These are phyloP conservation scores for Drosophila lutescens DNA, from an alignment of 2,888 invertebrate genomes.

Conservation along the genomic window DNA sequence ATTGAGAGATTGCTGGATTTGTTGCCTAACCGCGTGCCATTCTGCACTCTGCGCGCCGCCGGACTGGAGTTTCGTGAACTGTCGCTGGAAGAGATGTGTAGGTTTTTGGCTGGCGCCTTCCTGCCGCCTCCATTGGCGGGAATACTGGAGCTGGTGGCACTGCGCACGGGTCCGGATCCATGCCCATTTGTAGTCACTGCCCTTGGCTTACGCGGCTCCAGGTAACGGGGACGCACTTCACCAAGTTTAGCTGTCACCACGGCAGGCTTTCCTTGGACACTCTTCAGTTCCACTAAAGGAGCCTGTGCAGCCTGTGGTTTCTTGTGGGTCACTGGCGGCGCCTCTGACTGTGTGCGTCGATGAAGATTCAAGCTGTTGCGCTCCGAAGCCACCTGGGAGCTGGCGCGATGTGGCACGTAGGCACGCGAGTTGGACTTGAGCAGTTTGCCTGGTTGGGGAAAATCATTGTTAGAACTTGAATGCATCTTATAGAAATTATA, in stretches of 20 bases:
- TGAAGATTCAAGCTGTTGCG: conserved; percentile 75
- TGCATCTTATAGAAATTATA: neutral
- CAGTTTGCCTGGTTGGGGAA: conserved; percentile 70
- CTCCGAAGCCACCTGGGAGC: conserved; percentile 70
- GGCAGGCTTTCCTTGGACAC: conserved; percentile 14
- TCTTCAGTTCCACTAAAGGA: conserved; percentile 1
- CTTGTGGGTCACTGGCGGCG: conserved; percentile 66
- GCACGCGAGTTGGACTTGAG: conserved; percentile 82
- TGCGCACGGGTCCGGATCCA: conserved; percentile 74
- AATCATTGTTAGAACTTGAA: too few relatives aligned
- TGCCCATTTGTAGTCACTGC: conserved; percentile 24
- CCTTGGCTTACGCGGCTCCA: conserved; percentile 86
- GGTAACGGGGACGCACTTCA: conserved; percentile 86
- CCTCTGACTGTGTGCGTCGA: conserved; percentile 83
- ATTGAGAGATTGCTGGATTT: conserved; percentile 83
- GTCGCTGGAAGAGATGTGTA: conserved; percentile 84
- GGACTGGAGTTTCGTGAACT: conserved; percentile 83
- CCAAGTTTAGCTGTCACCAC: conserved; percentile 39
- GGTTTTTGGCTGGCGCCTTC: conserved; percentile 70
- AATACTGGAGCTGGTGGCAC: conserved; percentile 82
- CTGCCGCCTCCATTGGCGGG: conserved; percentile 68
- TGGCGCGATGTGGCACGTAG: conserved; percentile 81
- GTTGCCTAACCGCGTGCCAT: conserved; percentile 68
- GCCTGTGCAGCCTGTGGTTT: conserved; percentile 24
- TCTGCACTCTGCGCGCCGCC: conserved; percentile 75